Evolutionary conservation across 2,888 invertebrate species (phyloP), one percentile per base, ranked within the genome.

Genomic region (Lycophotia porphyrea): DNA sequence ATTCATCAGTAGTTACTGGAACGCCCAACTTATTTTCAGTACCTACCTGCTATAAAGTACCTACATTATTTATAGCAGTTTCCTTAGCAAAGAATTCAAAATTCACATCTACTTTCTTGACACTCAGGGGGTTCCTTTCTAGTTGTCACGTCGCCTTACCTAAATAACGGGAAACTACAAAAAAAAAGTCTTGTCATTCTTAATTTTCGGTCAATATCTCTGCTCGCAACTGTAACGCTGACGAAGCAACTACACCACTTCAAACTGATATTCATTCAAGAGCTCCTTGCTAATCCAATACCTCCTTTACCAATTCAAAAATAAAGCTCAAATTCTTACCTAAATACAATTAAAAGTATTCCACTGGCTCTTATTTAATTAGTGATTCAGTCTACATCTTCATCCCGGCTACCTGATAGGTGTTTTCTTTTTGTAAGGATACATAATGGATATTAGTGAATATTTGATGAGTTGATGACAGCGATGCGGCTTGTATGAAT

Each of bases 391-490:
- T 86, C 87, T 81, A 89, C 83, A 89, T 91, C 88, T 89, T 90
- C 87, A 89, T 90, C 85, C 81, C 68, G 44, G 93, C 93, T 93
- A 93, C 93, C 93, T 92, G 92, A 81, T 81, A 61, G 63, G 24
- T 80, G 78, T 77, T 82, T 87, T 88, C 86, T 88, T 88, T 87
- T 87, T 86, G 66, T 76, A 82, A 84, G 80, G 80, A 76, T 74
- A 82, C 71, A 80, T 90, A 88, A 90, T 90, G 88, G 88, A 84
- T 86, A 82, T 84, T 86, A 84, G 74, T 77, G 84, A 81, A 78
- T 84, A 85, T 73, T 69, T 78, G 80, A 82, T n/a, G 55, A 61
- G 27, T 27, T 55, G 80, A 27, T 87, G 89, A 89, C 88, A 89
- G 75, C 66, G 21, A 61, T 47, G 64, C 49, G 67, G 64, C 63